Conservation (phyloP, 2,113 vertebrate genomes). For the Orycteropus afer region DNA sequence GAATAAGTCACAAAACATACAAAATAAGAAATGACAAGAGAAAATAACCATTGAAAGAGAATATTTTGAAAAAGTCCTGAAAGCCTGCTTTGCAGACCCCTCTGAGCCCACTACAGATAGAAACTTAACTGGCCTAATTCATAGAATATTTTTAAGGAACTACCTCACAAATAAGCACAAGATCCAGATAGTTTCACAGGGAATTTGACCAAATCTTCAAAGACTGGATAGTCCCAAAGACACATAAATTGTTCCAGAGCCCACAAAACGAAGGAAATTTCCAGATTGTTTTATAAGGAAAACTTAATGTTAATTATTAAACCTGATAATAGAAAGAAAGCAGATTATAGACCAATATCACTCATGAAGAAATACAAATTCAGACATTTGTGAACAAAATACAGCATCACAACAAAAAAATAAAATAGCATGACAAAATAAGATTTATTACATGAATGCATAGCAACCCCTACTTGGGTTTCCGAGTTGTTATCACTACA, state of each 20-base stretch:
- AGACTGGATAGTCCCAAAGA: neutral
- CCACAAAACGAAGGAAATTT: neutral
- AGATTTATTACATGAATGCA: neutral
- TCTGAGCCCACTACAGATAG: neutral
- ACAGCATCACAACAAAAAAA: neutral
- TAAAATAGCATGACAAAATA: neutral
- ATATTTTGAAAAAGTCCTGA: neutral
- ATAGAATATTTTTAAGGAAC: neutral
- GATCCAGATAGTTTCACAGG: neutral
- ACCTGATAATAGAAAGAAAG: neutral
- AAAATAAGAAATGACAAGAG: neutral
- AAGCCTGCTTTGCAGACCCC: neutral
- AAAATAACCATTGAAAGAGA: neutral
- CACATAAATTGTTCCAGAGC: neutral
- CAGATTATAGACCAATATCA: neutral
- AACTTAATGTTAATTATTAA: neutral
- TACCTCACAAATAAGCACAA: neutral
- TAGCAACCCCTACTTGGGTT: too few relatives aligned
- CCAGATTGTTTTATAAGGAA: neutral
- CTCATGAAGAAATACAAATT: neutral
- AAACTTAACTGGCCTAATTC: neutral
- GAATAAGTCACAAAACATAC: neutral
- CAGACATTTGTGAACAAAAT: neutral
- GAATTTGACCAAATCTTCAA: neutral
- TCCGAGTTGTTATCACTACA: too few relatives aligned